Conservation (phyloP, 2,797 vertebrate species). For the Periophthalmus magnuspinnatus region DNA sequence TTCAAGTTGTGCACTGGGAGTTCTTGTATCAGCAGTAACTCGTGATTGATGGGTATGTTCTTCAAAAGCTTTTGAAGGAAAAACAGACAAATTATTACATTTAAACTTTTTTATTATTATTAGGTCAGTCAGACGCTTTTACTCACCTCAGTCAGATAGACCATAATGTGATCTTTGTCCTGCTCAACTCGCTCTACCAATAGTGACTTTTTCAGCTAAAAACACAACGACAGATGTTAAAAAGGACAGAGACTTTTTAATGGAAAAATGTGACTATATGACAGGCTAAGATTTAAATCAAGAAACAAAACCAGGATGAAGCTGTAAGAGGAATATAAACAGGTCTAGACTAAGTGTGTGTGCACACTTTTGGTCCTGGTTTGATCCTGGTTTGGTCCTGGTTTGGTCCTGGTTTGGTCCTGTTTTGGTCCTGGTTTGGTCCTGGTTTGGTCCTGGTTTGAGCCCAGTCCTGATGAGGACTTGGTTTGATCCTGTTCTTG, state of each 20-base stretch:
- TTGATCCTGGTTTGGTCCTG: not conserved
- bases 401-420: too few species aligned
- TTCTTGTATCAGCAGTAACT: slow-evolving; percentile 49
- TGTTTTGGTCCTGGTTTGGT: not conserved
- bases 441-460: not conserved
- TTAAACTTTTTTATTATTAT: not conserved
- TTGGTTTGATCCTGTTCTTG: too few species aligned
- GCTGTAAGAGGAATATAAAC: not conserved
- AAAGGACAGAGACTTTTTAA: not conserved
- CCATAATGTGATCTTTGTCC: slow-evolving; percentile 45
- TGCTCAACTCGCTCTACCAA: slow-evolving; percentile 59
- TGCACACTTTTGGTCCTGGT: not conserved
- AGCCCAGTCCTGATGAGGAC: too few species aligned
- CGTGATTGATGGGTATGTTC: slow-evolving; percentile 6
- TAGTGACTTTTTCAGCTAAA: slow-evolving; percentile 38
- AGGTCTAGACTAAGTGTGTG: not conserved
- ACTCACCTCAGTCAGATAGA: slow-evolving; percentile 62
- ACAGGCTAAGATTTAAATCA: too few species aligned
- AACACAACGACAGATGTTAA: not conserved
- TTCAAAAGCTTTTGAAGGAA: slow-evolving; percentile 34
- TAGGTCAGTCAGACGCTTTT: not conserved
- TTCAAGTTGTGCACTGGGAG: slow-evolving; percentile 68
- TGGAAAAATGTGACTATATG: not conserved
- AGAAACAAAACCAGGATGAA: too few species aligned
- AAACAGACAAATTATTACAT: not conserved